Percentiles rank a stretch among this genome's conserved stretches.
These are phyloP conservation scores for Nemotelus nigrinus DNA, from an alignment of 2,888 invertebrate species.

Conservation along the genomic window DNA sequence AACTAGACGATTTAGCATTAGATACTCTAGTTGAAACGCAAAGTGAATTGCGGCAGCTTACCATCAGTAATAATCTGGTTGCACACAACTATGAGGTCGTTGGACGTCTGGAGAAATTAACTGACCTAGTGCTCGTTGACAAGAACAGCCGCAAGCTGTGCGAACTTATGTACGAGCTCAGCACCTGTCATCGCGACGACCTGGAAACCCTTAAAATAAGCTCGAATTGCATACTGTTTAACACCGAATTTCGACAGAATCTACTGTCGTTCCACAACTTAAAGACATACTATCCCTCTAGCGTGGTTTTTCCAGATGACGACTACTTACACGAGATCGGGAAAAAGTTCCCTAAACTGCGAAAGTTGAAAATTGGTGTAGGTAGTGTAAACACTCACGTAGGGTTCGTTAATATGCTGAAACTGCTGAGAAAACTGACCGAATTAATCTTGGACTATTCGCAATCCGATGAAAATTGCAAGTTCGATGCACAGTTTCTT, in stretches of 20 bases:
- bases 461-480: background rate
- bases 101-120: conserved; percentile 13
- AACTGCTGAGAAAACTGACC: background rate
- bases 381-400: background rate
- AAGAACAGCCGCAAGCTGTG: conserved; percentile 30
- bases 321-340: conserved; percentile 23
- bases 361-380: conserved; percentile 18
- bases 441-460: conserved; percentile 34
- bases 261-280: conserved; percentile 24
- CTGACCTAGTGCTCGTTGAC: conserved; percentile 2
- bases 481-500: conserved; percentile 18
- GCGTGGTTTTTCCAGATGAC: conserved; percentile 18
- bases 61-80: conserved; percentile 22
- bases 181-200: conserved; percentile 12
- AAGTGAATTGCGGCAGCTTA: conserved; percentile 9
- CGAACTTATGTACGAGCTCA: conserved; percentile 20
- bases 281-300: conserved; percentile 14
- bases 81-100: conserved; percentile 26
- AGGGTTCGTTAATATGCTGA: conserved; percentile 18
- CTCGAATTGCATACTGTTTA: conserved; percentile 25
- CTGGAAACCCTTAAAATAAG: conserved; percentile 20
- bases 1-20: conserved; percentile 2
- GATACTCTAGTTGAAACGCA: conserved; percentile 26
- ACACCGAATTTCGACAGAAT: conserved; percentile 24
- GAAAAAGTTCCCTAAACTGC: conserved; percentile 5